Base-by-base conservation (phyloP, 2,888 invertebrate species). In the Molorchus minor region DNA sequence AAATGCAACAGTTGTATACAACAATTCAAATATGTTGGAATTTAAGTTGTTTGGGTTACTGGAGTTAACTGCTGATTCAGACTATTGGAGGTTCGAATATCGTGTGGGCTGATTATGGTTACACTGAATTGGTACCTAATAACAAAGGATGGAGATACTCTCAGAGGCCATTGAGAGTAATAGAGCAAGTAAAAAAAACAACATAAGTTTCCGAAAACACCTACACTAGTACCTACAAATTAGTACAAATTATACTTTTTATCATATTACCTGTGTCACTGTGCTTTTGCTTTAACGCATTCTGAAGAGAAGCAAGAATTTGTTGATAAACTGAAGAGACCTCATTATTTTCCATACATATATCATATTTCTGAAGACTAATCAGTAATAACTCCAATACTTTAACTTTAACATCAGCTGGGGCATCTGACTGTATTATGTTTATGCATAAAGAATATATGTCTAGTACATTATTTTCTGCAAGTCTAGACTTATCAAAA, bases 321-420 rank as follows among this genome's bases (percentile, higher is more conserved):
- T 58, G 61, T 15, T 60, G 45, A 62, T 74, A 71, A 58, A 36
- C 30, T 10, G 21, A n/a, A 19, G 21, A 16, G 20, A 16, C 62
- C 46, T 45, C 68, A 51, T 47, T 58, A 41, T 52, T 56, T 44
- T 71, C 70, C 12, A 72, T 17, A 45, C 64, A 66, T 36, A 59
- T 65, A 53, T 71, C 61, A 12, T 71, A 43, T 62, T 74, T 72
- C 47, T 73, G 71, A 44, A 79, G 68, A 54, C 72, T 68, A 20
- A 75, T 29, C 12, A 57, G 52, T 3, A 79, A 47, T 13, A 77
- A 60, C 21, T 72, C 67, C 10, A 77, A 65, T 7, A 74, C 65
- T 60, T 73, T 74, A 5, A 59, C 59, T 71, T 77, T 79, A 45
- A 76, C 72, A 36, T 61, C 61, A 1, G 72, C 68, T 13, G 54